phyloP scores from a whole-genome alignment of 2,797 vertebrate species.

The Lithobates sylvaticus region DNA sequence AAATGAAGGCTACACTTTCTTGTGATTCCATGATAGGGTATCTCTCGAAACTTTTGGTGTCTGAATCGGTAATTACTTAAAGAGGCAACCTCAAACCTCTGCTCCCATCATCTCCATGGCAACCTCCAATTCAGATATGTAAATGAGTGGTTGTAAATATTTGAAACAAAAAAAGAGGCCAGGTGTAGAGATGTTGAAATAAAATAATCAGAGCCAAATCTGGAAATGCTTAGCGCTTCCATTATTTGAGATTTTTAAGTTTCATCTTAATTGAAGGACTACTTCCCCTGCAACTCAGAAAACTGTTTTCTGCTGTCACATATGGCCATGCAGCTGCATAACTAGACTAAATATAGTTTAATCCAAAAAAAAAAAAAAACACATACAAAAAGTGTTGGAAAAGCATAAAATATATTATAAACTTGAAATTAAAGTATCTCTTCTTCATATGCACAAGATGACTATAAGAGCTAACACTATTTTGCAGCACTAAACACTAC shows the following conservation, averaged over 20 bases:
- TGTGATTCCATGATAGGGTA: slow-evolving; percentile 39
- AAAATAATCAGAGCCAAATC: slow-evolving; percentile 42
- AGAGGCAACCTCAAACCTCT: slow-evolving; percentile 53
- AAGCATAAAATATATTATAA: not conserved
- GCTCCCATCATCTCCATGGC: slow-evolving; percentile 39
- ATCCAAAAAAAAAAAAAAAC: not conserved
- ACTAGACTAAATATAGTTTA: not conserved
- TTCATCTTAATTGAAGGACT: slow-evolving; percentile 42
- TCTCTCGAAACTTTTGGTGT: slow-evolving; percentile 53
- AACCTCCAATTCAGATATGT: slow-evolving; percentile 55
- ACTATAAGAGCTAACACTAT: too few relatives aligned
- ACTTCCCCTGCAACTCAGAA: slow-evolving; percentile 11
- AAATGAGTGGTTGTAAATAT: slow-evolving; percentile 60
- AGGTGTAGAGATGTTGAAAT: slow-evolving; percentile 45
- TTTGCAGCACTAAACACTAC: too few relatives aligned
- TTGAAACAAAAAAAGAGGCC: slow-evolving; percentile 54
- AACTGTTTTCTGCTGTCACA: not conserved
- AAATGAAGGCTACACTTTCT: slow-evolving; percentile 12
- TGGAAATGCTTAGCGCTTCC: slow-evolving; percentile 36
- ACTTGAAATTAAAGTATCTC: too few relatives aligned
- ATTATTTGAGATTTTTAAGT: slow-evolving; percentile 3
- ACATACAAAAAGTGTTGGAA: too few relatives aligned
- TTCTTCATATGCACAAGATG: too few relatives aligned
- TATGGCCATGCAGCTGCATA: slow-evolving; percentile 33
- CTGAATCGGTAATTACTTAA: slow-evolving; percentile 57